Base-by-base conservation (phyloP, 2,797 vertebrate genomes). In the Distichodus sexfasciatus region DNA sequence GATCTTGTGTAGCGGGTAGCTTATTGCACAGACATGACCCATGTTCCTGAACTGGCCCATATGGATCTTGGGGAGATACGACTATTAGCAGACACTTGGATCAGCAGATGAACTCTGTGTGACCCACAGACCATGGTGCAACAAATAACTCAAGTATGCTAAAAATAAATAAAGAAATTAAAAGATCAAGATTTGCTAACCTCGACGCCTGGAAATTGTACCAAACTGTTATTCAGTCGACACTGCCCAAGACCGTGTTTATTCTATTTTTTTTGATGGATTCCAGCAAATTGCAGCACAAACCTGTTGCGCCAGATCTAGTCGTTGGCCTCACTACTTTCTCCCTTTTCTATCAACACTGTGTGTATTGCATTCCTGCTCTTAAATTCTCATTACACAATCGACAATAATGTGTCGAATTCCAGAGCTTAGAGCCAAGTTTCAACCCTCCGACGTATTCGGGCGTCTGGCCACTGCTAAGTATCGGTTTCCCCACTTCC, bases 341-440 rank as follows among this genome's bases (percentile, higher is more conserved):
- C 35, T 44, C 59, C 10, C 19, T 38, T 54, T 29, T 31, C 40
- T 31, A 50, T 53, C 51, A 50, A 60, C 47, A 21, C 29, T 17
- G 55, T 61, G 53, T 77, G 77, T 76, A n/a, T 69, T 79, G 73
- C 64, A 54, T 72, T 74, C 53, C 65, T 76, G 59, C 67, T 74
- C 71, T 66, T 64, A 70, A 72, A 77, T 72, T 78, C 76, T 81
- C 62, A 76, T 76, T 74, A 69, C 65, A 72, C 76, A 74, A 67
- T 67, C 60, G 72, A 76, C 63, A 76, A 74, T 72, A 78, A 60
- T 76, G 69, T 74, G 67, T 54, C 74, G 63, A 76, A 75, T 74
- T 62, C 51, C 14, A 66, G 47, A 77, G 36, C n/a, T 28, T 31
- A 23, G 47, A 53, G 62, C 66, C 64, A 70, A 75, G 47, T 68